Evolutionary conservation across 2,888 invertebrate genomes (phyloP).

Genomic region (Ernsta delagoae): DNA sequence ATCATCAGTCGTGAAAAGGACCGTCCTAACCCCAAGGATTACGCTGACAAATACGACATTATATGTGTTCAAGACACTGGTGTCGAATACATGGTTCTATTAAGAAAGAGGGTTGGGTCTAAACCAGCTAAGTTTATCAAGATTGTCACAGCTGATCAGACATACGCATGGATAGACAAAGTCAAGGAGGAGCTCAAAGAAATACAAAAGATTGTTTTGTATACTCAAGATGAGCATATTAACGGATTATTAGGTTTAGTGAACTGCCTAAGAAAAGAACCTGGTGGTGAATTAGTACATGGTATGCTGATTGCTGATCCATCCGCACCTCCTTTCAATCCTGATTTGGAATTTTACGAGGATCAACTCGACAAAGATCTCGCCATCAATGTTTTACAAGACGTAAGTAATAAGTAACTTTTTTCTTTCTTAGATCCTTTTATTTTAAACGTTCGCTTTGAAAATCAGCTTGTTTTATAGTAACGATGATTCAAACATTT

Average conservation of each 20-base stretch:
- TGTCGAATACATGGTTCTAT: constrained; percentile 80
- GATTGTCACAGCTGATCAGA: constrained; percentile 65
- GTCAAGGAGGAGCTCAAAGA: constrained; percentile 72
- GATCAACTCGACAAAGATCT: constrained; percentile 89
- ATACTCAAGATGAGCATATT: constrained; percentile 87
- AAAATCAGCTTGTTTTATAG: background rate
- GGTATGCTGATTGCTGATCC: constrained; percentile 87
- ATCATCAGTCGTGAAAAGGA: constrained; percentile 85
- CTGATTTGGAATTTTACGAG: constrained; percentile 86
- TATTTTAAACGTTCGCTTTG: background rate
- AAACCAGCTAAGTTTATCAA: constrained; percentile 78
- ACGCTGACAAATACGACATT: constrained; percentile 75
- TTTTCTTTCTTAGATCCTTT: background rate
- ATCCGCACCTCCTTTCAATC: constrained; percentile 87
- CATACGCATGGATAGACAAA: constrained; percentile 82
- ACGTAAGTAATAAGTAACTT: constrained; percentile 76
- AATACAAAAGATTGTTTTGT: constrained; percentile 85
- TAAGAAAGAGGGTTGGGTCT: constrained; percentile 76
- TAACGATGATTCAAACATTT: background rate
- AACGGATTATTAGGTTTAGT: constrained; percentile 95
- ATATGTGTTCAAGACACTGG: constrained; percentile 78
- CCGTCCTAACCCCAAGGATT: constrained; percentile 71
- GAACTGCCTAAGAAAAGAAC: constrained; percentile 93
- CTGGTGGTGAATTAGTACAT: constrained; percentile 87
- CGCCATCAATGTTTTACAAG: constrained; percentile 90